A percentile compares a stretch with the other conserved stretches of the same genome.
phyloP scores from a whole-genome alignment of 2,113 vertebrate genomes.

The Seriola quinqueradiata region DNA sequence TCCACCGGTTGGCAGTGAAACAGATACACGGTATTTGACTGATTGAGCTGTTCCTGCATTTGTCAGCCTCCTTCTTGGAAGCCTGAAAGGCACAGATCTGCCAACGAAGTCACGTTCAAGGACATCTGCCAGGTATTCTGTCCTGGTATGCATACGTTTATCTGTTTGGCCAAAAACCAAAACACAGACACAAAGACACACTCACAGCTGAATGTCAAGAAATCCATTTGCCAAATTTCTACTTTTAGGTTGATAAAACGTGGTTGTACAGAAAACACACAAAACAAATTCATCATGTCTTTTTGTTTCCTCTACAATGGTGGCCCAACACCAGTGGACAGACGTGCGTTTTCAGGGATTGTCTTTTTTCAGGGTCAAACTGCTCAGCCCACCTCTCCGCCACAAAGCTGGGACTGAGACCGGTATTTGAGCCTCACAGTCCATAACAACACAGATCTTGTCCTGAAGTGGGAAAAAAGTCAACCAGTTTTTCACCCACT shows the following conservation, averaged over 20 bases:
- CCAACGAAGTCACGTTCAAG: constrained; percentile 46
- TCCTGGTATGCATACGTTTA: constrained; percentile 11
- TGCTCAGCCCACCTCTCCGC: neutral
- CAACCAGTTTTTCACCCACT: neutral
- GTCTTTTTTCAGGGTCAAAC: neutral
- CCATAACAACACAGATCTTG: neutral
- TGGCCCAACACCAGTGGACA: neutral
- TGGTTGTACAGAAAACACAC: neutral
- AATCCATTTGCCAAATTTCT: neutral
- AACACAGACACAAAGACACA: constrained; percentile 34
- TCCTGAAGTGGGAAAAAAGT: too few species aligned
- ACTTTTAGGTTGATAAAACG: neutral
- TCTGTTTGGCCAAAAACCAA: constrained; percentile 28
- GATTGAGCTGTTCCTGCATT: constrained; percentile 36
- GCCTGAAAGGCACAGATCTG: constrained; percentile 26
- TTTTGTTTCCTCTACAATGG: too few species aligned
- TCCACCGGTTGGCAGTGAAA: constrained; percentile 56
- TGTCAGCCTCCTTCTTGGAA: constrained; percentile 55
- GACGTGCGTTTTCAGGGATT: neutral
- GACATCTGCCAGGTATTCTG: constrained; percentile 54
- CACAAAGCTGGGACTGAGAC: neutral
- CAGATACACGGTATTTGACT: constrained; percentile 36
- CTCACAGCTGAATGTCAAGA: neutral
- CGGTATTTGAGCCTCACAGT: neutral
- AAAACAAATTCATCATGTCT: neutral